phyloP scores from a whole-genome alignment of 2,797 vertebrate genomes.

The Tamandua tetradactyla region DNA sequence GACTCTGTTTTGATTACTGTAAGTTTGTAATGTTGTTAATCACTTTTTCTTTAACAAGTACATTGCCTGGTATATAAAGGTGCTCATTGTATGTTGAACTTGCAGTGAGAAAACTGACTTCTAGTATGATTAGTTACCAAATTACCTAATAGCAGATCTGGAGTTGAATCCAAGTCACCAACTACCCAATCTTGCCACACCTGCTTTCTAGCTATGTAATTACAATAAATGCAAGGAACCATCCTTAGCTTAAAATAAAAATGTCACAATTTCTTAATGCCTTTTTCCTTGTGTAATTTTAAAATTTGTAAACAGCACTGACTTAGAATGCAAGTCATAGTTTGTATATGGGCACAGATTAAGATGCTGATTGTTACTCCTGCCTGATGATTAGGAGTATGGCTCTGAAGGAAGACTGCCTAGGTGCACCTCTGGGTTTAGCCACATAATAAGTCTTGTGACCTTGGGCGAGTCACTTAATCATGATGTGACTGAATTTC shows the following conservation, averaged over 20 bases:
- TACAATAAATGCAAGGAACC: background rate
- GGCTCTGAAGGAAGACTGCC: background rate
- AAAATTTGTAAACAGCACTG: background rate
- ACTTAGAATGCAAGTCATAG: background rate
- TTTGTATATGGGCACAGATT: background rate
- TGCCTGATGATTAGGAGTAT: background rate
- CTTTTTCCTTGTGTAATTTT: background rate
- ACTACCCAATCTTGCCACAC: background rate
- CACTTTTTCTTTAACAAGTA: background rate
- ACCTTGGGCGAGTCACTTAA: slow-evolving; percentile 19
- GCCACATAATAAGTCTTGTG: background rate
- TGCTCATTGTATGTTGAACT: slow-evolving; percentile 21
- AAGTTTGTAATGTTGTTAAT: too few relatives aligned
- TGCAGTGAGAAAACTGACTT: slow-evolving; percentile 32
- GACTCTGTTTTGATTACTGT: too few relatives aligned
- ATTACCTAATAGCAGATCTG: background rate
- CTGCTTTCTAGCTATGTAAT: slow-evolving; percentile 19
- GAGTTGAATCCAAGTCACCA: background rate
- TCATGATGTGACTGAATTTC: background rate
- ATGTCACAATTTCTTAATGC: background rate
- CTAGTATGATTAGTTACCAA: background rate
- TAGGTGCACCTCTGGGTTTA: background rate
- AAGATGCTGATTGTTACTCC: background rate
- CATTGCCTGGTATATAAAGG: background rate
- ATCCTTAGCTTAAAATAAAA: slow-evolving; percentile 23